Conservation (phyloP, 2,888 invertebrate genomes). For the Idaea biselata region DNA sequence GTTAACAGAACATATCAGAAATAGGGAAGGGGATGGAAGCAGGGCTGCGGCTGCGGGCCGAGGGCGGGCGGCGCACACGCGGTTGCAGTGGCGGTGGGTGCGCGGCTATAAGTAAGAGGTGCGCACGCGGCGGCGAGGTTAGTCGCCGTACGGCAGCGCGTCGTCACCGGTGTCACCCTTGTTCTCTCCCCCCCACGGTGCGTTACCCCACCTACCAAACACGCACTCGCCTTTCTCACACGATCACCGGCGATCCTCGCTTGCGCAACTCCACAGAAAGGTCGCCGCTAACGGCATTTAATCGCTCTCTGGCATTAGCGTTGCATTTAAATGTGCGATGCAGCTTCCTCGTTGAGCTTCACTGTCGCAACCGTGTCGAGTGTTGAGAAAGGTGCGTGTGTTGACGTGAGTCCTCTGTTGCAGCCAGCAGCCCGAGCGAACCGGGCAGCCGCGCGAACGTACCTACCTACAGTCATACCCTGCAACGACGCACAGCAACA, state of each 20-base stretch:
- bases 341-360: slow-evolving; percentile 78
- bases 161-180: slow-evolving; percentile 61
- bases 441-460: slow-evolving; percentile 52
- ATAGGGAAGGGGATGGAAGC: slow-evolving; percentile 18
- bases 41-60: slow-evolving; percentile 19
- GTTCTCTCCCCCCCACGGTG: slow-evolving; percentile 53
- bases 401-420: slow-evolving; percentile 74
- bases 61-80: slow-evolving; percentile 24
- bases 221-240: slow-evolving; percentile 73
- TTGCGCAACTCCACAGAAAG: slow-evolving; percentile 77
- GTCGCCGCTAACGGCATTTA: slow-evolving; percentile 79
- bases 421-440: slow-evolving; percentile 64
- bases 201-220: slow-evolving; percentile 52
- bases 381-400: slow-evolving; percentile 78
- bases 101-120: slow-evolving; percentile 77
- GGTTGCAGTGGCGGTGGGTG: slow-evolving; percentile 48
- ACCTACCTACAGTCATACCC: slow-evolving; percentile 33
- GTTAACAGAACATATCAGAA: neutral
- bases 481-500: slow-evolving; percentile 41
- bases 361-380: slow-evolving; percentile 77
- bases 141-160: slow-evolving; percentile 77
- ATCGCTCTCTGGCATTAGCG: slow-evolving; percentile 79
- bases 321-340: slow-evolving; percentile 77
- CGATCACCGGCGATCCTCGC: slow-evolving; percentile 70
- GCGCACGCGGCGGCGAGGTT: slow-evolving; percentile 73